Evolutionary conservation across 2,888 invertebrate genomes (phyloP).

Genomic region (Nephrotoma guestfalica): DNA sequence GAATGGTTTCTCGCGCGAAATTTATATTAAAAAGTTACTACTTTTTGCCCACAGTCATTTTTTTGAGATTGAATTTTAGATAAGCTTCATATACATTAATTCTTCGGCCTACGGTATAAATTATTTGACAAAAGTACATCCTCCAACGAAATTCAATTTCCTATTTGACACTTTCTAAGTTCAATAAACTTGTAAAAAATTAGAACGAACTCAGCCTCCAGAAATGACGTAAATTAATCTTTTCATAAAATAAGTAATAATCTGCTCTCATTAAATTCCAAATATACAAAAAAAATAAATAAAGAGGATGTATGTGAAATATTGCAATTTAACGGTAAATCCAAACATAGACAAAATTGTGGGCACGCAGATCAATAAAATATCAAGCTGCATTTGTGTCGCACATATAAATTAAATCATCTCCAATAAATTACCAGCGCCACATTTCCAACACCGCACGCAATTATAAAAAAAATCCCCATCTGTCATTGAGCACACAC

Average conservation of each 20-base stretch:
- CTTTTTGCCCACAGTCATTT: no score
- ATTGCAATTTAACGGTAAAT: not conserved
- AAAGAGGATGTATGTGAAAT: not conserved
- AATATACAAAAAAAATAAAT: not conserved
- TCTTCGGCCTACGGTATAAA: no score
- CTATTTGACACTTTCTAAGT: not conserved
- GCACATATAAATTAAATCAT: not conserved
- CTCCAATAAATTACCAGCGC: not conserved
- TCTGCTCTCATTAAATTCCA: not conserved
- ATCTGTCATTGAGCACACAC: not conserved
- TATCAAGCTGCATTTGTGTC: not conserved
- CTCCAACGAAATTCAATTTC: not conserved
- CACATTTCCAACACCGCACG: not conserved
- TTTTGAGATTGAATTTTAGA: no score
- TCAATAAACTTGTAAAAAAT: not conserved
- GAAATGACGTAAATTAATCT: not conserved
- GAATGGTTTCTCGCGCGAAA: no score
- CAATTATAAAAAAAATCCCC: not conserved
- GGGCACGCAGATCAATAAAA: not conserved
- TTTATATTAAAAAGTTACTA: no score
- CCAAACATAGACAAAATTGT: not conserved
- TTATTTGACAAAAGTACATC: no score
- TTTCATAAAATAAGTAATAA: not conserved
- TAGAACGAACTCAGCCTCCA: not conserved
- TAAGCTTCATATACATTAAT: no score